Conservation (phyloP, 2,888 invertebrate species). For the Oxytorus armatus region DNA sequence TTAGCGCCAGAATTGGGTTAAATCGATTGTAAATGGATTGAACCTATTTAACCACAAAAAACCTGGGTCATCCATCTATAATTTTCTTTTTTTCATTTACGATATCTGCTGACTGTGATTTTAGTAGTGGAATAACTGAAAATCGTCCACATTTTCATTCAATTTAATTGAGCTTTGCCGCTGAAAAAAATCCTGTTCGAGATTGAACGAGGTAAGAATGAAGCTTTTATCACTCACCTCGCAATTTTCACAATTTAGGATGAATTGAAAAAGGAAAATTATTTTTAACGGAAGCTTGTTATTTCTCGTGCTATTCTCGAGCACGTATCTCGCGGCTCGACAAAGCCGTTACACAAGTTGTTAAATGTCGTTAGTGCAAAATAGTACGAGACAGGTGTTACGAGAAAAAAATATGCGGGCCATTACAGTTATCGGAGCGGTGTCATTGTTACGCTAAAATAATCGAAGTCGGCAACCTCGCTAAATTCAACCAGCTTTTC, state of each 20-base stretch:
- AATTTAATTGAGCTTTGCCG: too few relatives aligned
- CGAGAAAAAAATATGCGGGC: slow-evolving; percentile 56
- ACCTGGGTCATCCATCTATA: too few relatives aligned
- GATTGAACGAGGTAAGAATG: neutral
- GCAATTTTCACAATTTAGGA: neutral
- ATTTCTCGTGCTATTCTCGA: slow-evolving; percentile 12
- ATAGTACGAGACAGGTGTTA: slow-evolving; percentile 41
- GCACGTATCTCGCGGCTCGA: slow-evolving; percentile 16
- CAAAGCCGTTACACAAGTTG: slow-evolving; percentile 51
- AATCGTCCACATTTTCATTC: too few relatives aligned
- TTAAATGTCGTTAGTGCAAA: slow-evolving; percentile 39
- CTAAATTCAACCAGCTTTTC: neutral
- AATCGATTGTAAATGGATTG: too few relatives aligned
- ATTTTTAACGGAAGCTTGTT: slow-evolving; percentile 12
- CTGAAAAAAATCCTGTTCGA: too few relatives aligned
- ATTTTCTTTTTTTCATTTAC: too few relatives aligned
- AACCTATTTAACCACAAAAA: too few relatives aligned
- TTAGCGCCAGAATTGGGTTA: too few relatives aligned
- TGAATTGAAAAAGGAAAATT: neutral
- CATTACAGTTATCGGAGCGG: slow-evolving; percentile 13
- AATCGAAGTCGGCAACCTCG: slow-evolving; percentile 50
- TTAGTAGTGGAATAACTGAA: too few relatives aligned
- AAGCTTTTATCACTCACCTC: too few relatives aligned
- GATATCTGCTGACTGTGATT: too few relatives aligned
- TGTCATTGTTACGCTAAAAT: slow-evolving; percentile 49